Evolutionary conservation across 2,113 vertebrate species (phyloP), one percentile per base, ranked within the genome.

Genomic region (Phrynosoma blainvillii): DNA sequence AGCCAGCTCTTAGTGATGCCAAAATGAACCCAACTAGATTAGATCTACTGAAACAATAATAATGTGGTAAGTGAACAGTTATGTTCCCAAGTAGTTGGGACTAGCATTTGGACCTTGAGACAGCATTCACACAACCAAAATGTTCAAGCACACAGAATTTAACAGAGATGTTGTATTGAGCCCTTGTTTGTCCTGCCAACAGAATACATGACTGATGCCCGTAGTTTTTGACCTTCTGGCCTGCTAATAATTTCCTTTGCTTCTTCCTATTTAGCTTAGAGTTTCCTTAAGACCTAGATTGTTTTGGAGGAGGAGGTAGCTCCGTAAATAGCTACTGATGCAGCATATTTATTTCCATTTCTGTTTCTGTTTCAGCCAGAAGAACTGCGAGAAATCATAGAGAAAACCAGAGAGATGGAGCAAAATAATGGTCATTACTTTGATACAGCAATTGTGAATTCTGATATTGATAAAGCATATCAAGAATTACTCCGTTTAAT

Each of bases 331-430:
- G 25, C 13, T 27, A 89, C 78, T 93, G 20, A 84, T 14, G 65
- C 13, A 85, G 20, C 27, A 52, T 27, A 81, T 66, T 56, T 56
- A 54, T 59, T 86, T 30, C 56, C 8, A 54, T 59, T 86, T 30
- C 59, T 10, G 11, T 92, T 94, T 84, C 93, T 42, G 74, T 87
- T 94, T 30, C 96, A 99, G 99, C 98, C 98, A 1, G 98, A 99
- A 94, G 98, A 99, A 85, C 92, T 98, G 83, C 98, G 98, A 96
- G 98, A 99, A 88, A 97, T 98, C 47, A 98, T 98, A 84, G 98
- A 99, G 93, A 99, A 99, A 94, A 98, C 98, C 0, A 97, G 98
- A 12, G 99, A 99, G 93, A 99, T 99, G 98, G 98, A 99, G 90
- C 98, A 98, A 84, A 98, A 96, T 87, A 98, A 97, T 5, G 98